Evolutionary conservation across 1,140 invertebrate genomes (phyloP), one percentile per base, ranked within the genome.

Genomic region (Drosophila parvula): DNA sequence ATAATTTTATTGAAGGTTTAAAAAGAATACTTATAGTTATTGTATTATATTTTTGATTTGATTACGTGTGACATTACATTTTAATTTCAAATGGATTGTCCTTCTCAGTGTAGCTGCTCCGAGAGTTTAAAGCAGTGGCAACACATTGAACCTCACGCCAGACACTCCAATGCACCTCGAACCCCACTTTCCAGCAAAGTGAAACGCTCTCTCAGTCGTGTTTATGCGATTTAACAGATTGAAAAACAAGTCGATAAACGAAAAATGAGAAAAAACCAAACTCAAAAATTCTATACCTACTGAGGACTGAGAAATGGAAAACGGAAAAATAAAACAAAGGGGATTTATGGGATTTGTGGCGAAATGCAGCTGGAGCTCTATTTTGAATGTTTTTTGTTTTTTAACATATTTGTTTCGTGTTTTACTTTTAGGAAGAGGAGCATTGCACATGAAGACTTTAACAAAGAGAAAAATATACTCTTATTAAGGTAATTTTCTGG

Each of bases 221-320:
- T 74, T 60, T 63, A 61, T 48, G 62, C 57, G 70, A 78, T 75
- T 76, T 75, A 83, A 80, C 71, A 76, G 71, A 79, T 79, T 79
- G 76, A 76, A 76, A 84, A 76, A 59, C 50, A 70, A 64, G 55
- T 65, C 59, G 57, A 78, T 68, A 82, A 81, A 81, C 34, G 41
- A 50, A 63, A 50, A 48, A 10, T 27, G 55, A 61, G 51, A 28
- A 56, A 62, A 27, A 48, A 34, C 32, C n/a, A 28, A 67, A 47
- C n/a, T 18, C 30, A 22, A 22, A 51, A 60, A 60, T n/a, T 18
- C 34, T 18, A 22, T 36, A 22, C 18, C 16, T 16, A 18, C 16
- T 34, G 30, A 22, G 32, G 18, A 22, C 32, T 34, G 48, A n/a
- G 5, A 51, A 53, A 36, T 2, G 11, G 7, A 53, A 53, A 53